Base-by-base conservation (phyloP, 1,140 invertebrate species). In the Paraescarpia echinospica region DNA sequence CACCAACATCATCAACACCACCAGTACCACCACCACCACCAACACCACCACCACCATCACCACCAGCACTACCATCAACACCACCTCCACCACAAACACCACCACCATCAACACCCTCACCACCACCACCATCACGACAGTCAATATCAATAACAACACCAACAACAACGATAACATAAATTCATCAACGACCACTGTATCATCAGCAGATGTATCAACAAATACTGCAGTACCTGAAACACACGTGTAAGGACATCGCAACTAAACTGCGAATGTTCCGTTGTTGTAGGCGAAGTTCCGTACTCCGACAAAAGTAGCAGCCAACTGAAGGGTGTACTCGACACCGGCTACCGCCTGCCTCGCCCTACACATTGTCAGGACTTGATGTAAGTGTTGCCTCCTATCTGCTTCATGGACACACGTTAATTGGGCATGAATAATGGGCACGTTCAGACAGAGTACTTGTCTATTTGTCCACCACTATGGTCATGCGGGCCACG, bases 271-370 rank as follows among this genome's bases (percentile, higher is more conserved):
- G 8, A 31, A 14, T 77, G 59, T 1, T 22, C 22, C n/a, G 0
- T 92, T 92, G 22, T 90, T 0, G 35, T 31, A 92, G 91, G 91
- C 2, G 91, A 92, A 34, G 33, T 34, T 35, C 91, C 91, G 27
- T 92, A 92, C 41, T n/a, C 91, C 33, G 48, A 33, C 33, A 35
- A 48, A 34, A 92, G 41, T 22, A 34, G 34, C 33, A 35, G 41
- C 0, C 33, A 51, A 33, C 9, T 92, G 91, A 51, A 92, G n/a
- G 91, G 22, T 34, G 33, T 48, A 4, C 35, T 92, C 35, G 33
- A 51, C 34, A 27, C 6, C 34, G 91, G 91, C 5, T 92, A 92
- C 91, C 34, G 91, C 34, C 14, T 92, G 34, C 91, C 91, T 35
- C 34, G 41, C 33, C 91, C 91, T 9, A 51, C 34, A 18, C 14